Conservation (phyloP, 2,113 vertebrate genomes). For the Lepisosteus oculatus region DNA sequence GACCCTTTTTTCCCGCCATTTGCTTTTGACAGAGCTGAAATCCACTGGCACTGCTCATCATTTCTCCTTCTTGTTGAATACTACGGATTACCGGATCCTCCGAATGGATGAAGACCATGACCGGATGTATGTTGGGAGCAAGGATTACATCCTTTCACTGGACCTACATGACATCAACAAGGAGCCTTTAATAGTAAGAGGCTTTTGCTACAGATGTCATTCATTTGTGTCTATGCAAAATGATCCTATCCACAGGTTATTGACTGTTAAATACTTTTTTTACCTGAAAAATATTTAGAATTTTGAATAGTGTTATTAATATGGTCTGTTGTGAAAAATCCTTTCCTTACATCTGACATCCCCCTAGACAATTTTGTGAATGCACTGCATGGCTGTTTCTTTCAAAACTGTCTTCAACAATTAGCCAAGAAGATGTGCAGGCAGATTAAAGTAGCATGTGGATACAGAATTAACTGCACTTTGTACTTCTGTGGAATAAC, state of each 20-base stretch:
- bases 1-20: conserved; percentile 19
- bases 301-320: no score
- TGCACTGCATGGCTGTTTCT: no score
- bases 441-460: no score
- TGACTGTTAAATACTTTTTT: background rate
- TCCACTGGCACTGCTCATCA: conserved; percentile 90
- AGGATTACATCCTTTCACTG: conserved; percentile 93
- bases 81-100: conserved; percentile 92
- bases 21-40: conserved; percentile 76
- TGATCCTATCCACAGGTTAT: no score
- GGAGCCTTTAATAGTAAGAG: conserved; percentile 94
- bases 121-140: conserved; percentile 98
- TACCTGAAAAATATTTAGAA: conserved; percentile 9
- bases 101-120: conserved; percentile 97
- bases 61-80: conserved; percentile 95
- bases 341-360: no score
- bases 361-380: no score
- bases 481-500: no score
- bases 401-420: no score
- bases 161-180: conserved; percentile 98
- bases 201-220: background rate
- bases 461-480: no score
- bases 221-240: no score
- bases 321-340: no score
- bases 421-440: no score